Base-by-base conservation (phyloP, 2,113 vertebrate species). In the Grus americana region DNA sequence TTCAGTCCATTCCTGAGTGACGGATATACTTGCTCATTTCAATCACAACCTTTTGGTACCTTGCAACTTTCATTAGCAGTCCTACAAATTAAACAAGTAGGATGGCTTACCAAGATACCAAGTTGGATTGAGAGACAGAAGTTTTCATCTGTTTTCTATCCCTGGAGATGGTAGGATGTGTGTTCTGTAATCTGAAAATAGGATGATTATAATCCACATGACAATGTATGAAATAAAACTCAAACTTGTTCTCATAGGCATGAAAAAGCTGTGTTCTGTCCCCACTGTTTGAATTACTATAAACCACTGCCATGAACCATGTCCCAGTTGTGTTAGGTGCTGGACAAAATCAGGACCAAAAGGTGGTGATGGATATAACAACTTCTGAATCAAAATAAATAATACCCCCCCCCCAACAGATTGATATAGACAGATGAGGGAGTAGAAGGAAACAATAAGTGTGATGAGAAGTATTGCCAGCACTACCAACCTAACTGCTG, bases 21-120 rank as follows among this genome's bases (percentile, higher is more conserved):
- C 90, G n/a, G 40, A 98, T 91, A 73, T 38, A 79, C 82, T 94
- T 68, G 12, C 97, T 96, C 94, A 94, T 94, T 86, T 97, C 96
- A 96, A 83, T 97, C 97, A 96, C 88, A 90, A 96, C 76, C 80
- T 71, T 97, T 97, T 97, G 76, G 86, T 97, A 95, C 82, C 70
- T 96, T 96, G 91, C 93, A 95, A 65, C 54, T 96, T 97, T 96
- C 82, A 95, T 95, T 96, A 97, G 93, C 90, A 95, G 86, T 96
- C 80, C 79, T 94, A 92, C 68, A 97, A 96, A 97, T 96, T 89
- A 97, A 97, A 87, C 67, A 94, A 93, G 92, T 92, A 93, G 82
- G 84, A 68, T 90, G 82, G 70, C 38, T 96, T 87, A 94, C 57
- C 75, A 90, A 93, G 68, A 88, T 74, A 92, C 75, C 90, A 88